Percentiles rank a stretch among this genome's conserved stretches.
Evolutionary conservation across 1,140 invertebrate genomes (phyloP).

Genomic region (Gonatopus flavifemur): DNA sequence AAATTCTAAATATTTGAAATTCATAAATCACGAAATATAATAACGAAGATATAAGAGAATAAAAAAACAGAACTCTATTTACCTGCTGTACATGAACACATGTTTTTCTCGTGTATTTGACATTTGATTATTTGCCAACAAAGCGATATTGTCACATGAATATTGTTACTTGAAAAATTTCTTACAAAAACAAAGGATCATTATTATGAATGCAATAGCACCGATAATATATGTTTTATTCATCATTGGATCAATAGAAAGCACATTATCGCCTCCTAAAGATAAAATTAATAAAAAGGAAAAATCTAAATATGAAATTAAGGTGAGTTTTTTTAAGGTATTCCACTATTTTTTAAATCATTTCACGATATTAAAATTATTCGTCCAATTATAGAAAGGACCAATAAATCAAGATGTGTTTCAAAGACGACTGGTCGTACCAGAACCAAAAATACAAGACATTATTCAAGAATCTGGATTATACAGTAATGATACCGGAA

Average conservation of each 20-base stretch:
- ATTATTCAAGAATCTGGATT: conserved; percentile 75
- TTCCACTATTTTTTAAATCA: background rate
- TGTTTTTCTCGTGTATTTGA: no score
- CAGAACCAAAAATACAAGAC: conserved; percentile 67
- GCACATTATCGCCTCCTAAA: conserved; percentile 39
- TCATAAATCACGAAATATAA: no score
- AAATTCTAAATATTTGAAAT: no score
- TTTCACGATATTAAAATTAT: background rate
- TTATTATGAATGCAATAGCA: conserved; percentile 35
- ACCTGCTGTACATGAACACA: no score
- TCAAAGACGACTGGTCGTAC: conserved; percentile 68
- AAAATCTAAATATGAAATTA: conserved; percentile 31
- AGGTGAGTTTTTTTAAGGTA: conserved; percentile 26
- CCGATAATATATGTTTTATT: conserved; percentile 24
- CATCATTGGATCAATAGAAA: conserved; percentile 14
- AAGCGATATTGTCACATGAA: no score
- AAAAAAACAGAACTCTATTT: no score
- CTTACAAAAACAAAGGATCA: no score
- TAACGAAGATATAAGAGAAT: no score
- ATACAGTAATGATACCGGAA: conserved; percentile 70
- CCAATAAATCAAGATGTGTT: conserved; percentile 69
- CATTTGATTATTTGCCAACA: no score
- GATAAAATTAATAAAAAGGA: conserved; percentile 32
- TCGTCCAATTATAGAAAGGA: conserved; percentile 53
- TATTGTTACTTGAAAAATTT: no score